These are phyloP conservation scores for Lordiphosa andalusiaca DNA, from an alignment of 2,888 invertebrate species.

Conservation along the genomic window DNA sequence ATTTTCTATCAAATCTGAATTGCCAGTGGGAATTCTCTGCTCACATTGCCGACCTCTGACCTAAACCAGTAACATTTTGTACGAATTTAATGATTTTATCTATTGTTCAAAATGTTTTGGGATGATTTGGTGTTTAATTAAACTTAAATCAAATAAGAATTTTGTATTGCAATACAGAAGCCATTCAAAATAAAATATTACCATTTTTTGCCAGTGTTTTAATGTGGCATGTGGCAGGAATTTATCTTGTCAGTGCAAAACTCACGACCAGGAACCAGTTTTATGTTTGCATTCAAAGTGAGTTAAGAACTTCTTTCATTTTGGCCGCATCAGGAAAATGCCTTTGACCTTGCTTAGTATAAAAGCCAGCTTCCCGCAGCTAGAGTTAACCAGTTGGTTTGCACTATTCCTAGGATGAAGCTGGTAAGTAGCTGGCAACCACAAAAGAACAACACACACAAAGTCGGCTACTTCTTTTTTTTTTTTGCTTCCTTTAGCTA, in stretches of 20 bases:
- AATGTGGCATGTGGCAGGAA: conserved; percentile 12
- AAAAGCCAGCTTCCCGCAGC: conserved; percentile 35
- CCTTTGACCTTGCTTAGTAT: conserved; percentile 59
- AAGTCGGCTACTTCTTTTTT: not conserved
- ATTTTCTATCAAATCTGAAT: no score
- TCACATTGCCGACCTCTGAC: no score
- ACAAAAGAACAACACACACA: no score
- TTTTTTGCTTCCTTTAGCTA: conserved; percentile 30
- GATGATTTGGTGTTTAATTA: no score
- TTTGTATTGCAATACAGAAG: no score
- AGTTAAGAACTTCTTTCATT: conserved; percentile 59
- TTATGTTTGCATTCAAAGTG: conserved; percentile 42
- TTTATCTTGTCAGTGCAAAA: conserved; percentile 36
- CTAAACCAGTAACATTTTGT: no score
- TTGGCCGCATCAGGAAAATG: conserved; percentile 46
- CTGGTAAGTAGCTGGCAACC: conserved; percentile 42
- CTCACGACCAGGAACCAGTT: conserved; percentile 30
- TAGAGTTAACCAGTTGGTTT: conserved; percentile 40
- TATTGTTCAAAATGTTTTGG: no score
- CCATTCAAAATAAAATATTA: no score
- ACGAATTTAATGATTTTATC: no score
- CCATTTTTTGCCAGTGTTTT: not conserved
- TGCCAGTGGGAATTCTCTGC: no score
- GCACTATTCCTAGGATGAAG: conserved; percentile 42
- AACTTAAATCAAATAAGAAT: no score